These are phyloP conservation scores for Peromyscus eremicus DNA, from an alignment of 2,797 vertebrate species.

Conservation along the genomic window DNA sequence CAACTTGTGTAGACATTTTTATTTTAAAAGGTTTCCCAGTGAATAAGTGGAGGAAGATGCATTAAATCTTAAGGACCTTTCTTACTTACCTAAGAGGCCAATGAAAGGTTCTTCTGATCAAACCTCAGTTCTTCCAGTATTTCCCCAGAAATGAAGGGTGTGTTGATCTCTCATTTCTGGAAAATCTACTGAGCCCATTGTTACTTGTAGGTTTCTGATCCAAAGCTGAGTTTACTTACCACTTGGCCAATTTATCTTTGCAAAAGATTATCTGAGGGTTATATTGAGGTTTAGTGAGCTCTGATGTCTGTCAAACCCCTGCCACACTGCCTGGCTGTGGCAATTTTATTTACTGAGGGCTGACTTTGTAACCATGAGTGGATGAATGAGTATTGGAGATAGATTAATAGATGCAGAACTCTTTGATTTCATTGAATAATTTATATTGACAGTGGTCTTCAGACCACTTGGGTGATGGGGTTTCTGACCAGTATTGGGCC, in stretches of 20 bases:
- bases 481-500: slow-evolving; percentile 22
- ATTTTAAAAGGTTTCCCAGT: slow-evolving; percentile 37
- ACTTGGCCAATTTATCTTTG: slow-evolving; percentile 42
- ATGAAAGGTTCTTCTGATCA: neutral
- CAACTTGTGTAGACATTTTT: neutral
- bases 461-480: slow-evolving; percentile 18
- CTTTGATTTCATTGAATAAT: neutral
- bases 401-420: slow-evolving; percentile 40
- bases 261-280: slow-evolving; percentile 39
- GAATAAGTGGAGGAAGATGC: neutral
- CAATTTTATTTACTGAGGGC: slow-evolving; percentile 55
- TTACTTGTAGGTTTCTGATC: slow-evolving; percentile 38
- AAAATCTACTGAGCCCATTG: neutral
- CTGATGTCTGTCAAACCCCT: slow-evolving; percentile 23
- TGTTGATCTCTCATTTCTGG: slow-evolving; percentile 8
- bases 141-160: neutral
- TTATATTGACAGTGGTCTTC: slow-evolving; percentile 51
- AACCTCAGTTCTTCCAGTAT: neutral
- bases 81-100: slow-evolving; percentile 39
- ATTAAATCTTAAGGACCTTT: slow-evolving; percentile 22
- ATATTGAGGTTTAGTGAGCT: slow-evolving; percentile 36
- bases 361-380: slow-evolving; percentile 26
- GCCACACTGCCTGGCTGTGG: neutral
- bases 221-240: neutral
- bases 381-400: neutral